Base-by-base conservation (phyloP, 2,888 invertebrate genomes). In the Tanypteryx hageni region DNA sequence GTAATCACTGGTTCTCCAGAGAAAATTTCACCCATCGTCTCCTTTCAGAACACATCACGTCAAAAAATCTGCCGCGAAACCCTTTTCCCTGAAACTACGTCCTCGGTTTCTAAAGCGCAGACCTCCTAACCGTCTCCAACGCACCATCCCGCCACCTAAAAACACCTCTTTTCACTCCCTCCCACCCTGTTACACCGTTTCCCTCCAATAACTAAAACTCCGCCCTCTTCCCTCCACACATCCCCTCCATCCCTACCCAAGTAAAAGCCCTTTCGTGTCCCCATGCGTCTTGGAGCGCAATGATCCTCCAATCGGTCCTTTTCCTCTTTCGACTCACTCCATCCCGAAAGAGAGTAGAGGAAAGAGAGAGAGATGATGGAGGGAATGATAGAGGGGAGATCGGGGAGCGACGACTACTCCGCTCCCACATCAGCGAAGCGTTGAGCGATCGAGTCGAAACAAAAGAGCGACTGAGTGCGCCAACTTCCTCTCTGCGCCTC, bases 251-350 rank as follows among this genome's bases (percentile, higher is more conserved):
- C 22, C 59, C 61, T 31, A n/a, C 86, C 8, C 31, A 31, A 64
- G 89, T 89, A 89, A 89, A 89, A 89, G 89, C 89, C 89, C 89
- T 89, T 89, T 56, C 89, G 89, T 89, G 89, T 89, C 85, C 8
- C 85, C 14, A 14, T 58, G 58, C 22, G 85, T 58, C 68, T 89
- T 86, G 31, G 27, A 61, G 86, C 86, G 61, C 61, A 68, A 61
- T 89, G 89, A 89, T 89, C 89, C 86, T 86, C 86, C 86, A 86
- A 31, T 86, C 68, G 86, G 86, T 64, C 86, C 31, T 85, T 44
- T 58, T n/a, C 58, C 85, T 86, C 61, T 27, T 61, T 86, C 86
- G 61, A 86, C 27, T 57, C 86, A 16, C 59, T 27, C 86, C 11
- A 58, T 58, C 22, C 58, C 57, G 22, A 27, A 27, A 58, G 61